Evolutionary conservation across 2,888 invertebrate genomes (phyloP).

Genomic region (Monopis laevigella): DNA sequence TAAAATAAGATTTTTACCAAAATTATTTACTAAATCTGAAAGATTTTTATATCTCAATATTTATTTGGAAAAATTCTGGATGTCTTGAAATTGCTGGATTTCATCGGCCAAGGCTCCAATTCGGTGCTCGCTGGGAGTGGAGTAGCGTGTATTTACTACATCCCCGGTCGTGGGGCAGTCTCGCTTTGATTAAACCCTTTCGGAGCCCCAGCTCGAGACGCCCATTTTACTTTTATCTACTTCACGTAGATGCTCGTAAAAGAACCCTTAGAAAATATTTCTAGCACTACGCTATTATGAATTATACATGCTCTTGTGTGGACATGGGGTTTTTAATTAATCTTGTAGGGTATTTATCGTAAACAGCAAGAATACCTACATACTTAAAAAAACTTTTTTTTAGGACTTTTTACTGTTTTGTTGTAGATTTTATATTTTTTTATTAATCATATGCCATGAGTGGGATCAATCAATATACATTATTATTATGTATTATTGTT

Average conservation of each 20-base stretch:
- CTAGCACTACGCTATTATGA: slow-evolving; percentile 22
- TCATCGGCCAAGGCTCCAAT: slow-evolving; percentile 6
- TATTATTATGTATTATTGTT: too few species aligned
- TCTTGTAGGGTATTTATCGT: too few species aligned
- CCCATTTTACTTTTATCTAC: slow-evolving; percentile 43
- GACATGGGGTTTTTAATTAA: too few species aligned
- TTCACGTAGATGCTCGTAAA: slow-evolving; percentile 35
- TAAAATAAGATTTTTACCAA: not conserved
- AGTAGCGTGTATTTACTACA: slow-evolving; percentile 39
- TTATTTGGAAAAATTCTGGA: slow-evolving; percentile 1
- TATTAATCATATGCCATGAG: too few species aligned
- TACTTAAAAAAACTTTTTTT: too few species aligned
- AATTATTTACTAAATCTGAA: not conserved
- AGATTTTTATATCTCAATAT: not conserved
- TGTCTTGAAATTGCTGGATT: slow-evolving; percentile 10
- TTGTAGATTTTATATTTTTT: too few species aligned
- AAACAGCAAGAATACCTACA: too few species aligned
- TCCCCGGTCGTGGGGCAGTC: slow-evolving; percentile 34
- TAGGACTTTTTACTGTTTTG: too few species aligned
- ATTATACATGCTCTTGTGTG: slow-evolving; percentile 3
- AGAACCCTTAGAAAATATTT: slow-evolving; percentile 36
- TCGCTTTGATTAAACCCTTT: slow-evolving; percentile 55
- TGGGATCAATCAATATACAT: too few species aligned
- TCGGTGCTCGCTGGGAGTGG: slow-evolving; percentile 23
- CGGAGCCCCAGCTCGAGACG: slow-evolving; percentile 31